Conservation (phyloP, 2,888 invertebrate species). For the Mystacides longicornis region DNA sequence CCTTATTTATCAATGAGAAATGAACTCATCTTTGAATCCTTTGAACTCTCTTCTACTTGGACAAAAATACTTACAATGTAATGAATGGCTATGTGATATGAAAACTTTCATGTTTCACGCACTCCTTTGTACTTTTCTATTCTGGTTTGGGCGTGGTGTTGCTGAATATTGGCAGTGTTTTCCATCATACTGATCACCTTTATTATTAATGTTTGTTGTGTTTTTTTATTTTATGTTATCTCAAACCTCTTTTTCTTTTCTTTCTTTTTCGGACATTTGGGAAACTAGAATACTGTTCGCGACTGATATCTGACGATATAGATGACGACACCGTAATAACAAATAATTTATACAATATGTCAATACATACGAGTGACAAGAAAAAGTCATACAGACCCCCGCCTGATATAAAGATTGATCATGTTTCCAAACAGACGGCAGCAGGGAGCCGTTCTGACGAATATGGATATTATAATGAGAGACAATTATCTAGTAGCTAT, state of each 20-base stretch:
- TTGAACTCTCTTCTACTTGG: too few relatives aligned
- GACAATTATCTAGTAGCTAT: constrained; percentile 32
- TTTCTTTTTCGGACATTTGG: constrained; percentile 36
- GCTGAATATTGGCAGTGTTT: constrained; percentile 1
- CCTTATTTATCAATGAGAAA: too few relatives aligned
- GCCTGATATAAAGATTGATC: constrained; percentile 15
- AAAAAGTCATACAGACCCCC: constrained; percentile 18
- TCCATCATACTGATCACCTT: background rate
- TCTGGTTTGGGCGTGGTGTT: constrained; percentile 8
- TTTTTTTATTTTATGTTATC: constrained; percentile 6
- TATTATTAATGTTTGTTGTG: background rate
- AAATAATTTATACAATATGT: constrained; percentile 53
- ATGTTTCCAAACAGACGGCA: constrained; percentile 7
- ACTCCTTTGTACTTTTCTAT: constrained; percentile 5
- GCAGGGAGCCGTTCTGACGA: constrained; percentile 33
- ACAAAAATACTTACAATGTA: too few relatives aligned
- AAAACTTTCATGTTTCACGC: constrained; percentile 1
- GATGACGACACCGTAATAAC: constrained; percentile 43
- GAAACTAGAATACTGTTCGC: constrained; percentile 48
- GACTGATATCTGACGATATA: constrained; percentile 44
- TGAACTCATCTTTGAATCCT: too few relatives aligned
- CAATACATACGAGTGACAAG: constrained; percentile 35
- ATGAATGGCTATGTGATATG: background rate
- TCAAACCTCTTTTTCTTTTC: constrained; percentile 18
- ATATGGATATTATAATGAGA: constrained; percentile 32